Percentiles rank a stretch among this genome's conserved stretches.
Conservation (phyloP, 1,140 invertebrate species). For the Zaprionus inermis region DNA sequence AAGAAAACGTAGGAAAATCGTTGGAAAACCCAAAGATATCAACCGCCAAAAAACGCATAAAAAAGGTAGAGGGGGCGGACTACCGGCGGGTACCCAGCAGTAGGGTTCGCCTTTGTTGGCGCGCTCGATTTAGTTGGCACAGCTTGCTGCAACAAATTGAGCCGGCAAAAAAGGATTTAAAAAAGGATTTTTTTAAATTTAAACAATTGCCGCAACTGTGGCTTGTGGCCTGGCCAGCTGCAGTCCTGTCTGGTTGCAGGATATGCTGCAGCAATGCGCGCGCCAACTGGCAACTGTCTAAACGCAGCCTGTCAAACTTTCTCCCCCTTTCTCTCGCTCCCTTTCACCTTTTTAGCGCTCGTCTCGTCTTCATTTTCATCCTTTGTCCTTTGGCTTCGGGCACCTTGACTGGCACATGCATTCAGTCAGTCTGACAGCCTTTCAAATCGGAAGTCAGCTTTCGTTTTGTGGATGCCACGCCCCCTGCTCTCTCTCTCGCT, state of each 20-base stretch:
- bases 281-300: slow-evolving; percentile 23
- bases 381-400: not conserved
- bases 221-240: slow-evolving; percentile 39
- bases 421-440: slow-evolving; percentile 43
- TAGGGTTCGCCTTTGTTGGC: slow-evolving; percentile 31
- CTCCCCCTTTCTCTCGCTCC: not conserved
- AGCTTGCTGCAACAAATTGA: slow-evolving; percentile 61
- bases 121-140: slow-evolving; percentile 52
- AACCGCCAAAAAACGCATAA: slow-evolving; percentile 43
- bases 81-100: not conserved
- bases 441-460: slow-evolving; percentile 51
- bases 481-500: slow-evolving; percentile 1
- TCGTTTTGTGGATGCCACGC: slow-evolving; percentile 34
- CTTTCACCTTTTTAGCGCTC: slow-evolving; percentile 1
- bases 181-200: slow-evolving; percentile 9
- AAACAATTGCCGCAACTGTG: slow-evolving; percentile 44
- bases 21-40: slow-evolving; percentile 12
- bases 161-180: slow-evolving; percentile 61
- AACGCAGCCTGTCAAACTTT: slow-evolving; percentile 29
- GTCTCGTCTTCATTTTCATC: slow-evolving; percentile 20
- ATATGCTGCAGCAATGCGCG: slow-evolving; percentile 17
- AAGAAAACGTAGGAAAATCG: slow-evolving; percentile 4
- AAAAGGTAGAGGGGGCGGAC: not conserved
- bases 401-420: slow-evolving; percentile 42
- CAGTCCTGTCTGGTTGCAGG: not conserved